Evolutionary conservation across 2,888 invertebrate genomes (phyloP).

Genomic region (Ecdyonurus torrentis): DNA sequence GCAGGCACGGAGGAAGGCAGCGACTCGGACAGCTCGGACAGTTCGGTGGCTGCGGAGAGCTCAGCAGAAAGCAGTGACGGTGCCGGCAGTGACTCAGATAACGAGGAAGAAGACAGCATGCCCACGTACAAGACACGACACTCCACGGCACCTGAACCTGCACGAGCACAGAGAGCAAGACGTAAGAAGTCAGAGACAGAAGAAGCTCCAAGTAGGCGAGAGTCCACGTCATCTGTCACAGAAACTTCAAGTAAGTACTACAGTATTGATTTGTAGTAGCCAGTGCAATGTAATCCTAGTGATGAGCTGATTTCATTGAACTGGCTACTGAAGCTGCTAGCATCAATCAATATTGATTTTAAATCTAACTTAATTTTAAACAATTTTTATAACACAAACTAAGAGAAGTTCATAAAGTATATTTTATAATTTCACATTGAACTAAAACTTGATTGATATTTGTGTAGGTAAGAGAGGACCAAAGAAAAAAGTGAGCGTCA

Average conservation of each 20-base stretch:
- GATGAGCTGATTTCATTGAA: no score
- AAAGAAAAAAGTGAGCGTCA: neutral
- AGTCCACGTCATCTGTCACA: neutral
- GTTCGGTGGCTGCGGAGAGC: no score
- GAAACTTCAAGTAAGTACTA: no score
- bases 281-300: no score
- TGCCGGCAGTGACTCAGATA: neutral
- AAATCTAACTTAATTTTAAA: no score
- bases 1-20: neutral
- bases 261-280: no score
- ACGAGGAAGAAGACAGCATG: neutral
- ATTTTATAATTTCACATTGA: no score
- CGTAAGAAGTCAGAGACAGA: neutral
- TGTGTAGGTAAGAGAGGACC: neutral
- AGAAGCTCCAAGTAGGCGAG: neutral
- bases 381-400: no score
- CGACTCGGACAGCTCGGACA: neutral
- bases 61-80: neutral
- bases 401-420: no score
- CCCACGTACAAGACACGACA: neutral
- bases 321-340: no score
- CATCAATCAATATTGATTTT: no score
- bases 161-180: neutral
- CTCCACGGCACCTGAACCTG: neutral
- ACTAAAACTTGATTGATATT: no score